These are phyloP conservation scores for Andrena camellia DNA, from an alignment of 2,888 invertebrate genomes.

Conservation along the genomic window DNA sequence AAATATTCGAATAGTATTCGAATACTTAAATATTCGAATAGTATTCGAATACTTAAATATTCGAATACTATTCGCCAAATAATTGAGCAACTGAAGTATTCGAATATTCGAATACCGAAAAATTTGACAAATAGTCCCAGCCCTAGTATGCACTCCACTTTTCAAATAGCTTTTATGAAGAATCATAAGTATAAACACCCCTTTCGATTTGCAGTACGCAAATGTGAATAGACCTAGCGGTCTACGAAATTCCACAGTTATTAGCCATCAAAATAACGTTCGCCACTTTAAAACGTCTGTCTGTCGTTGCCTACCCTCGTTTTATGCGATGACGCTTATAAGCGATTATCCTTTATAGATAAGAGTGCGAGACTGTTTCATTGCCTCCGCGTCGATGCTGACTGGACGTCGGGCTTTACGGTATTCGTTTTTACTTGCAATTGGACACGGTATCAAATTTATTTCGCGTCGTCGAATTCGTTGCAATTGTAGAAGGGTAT, in stretches of 20 bases:
- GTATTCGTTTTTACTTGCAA: background rate
- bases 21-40: too few species aligned
- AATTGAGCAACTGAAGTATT: background rate
- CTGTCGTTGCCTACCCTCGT: background rate
- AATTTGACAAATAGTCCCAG: too few species aligned
- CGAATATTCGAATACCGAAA: too few species aligned
- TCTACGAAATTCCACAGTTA: background rate
- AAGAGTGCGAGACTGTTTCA: constrained; percentile 8
- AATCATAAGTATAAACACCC: too few species aligned
- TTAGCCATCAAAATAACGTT: background rate
- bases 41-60: background rate
- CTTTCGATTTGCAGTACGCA: background rate
- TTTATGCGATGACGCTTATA: background rate
- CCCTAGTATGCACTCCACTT: too few species aligned
- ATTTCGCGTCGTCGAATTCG: background rate
- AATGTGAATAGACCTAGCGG: background rate
- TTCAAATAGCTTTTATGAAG: too few species aligned
- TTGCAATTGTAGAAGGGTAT: background rate
- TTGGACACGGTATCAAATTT: background rate
- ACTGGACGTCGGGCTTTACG: constrained; percentile 7
- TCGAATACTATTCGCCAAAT: background rate
- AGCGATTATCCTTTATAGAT: constrained; percentile 22
- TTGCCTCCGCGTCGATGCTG: constrained; percentile 7
- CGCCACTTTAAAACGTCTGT: background rate
- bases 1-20: too few species aligned